A percentile compares a stretch with the other conserved stretches of the same genome.
Evolutionary conservation across 2,888 invertebrate genomes (phyloP).

Genomic region (Tachystola acroxantha): DNA sequence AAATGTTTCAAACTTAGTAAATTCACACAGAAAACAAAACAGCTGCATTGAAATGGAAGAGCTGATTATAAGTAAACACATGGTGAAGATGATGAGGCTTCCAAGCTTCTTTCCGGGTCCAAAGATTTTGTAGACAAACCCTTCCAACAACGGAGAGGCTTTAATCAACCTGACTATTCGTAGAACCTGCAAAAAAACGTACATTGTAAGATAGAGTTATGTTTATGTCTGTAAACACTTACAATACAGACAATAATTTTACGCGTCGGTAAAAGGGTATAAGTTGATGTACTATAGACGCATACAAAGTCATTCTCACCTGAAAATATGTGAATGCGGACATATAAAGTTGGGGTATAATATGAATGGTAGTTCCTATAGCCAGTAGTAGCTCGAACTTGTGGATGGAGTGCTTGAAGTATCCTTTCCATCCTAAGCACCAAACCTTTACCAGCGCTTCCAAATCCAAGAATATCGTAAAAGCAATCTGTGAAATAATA

Average conservation of each 20-base stretch:
- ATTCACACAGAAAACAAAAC: conserved; percentile 96
- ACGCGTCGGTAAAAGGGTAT: too few species aligned
- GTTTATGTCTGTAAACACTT: too few species aligned
- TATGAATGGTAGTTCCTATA: conserved; percentile 95
- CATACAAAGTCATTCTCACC: too few species aligned
- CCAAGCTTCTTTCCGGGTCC: conserved; percentile 99
- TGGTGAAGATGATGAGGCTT: conserved; percentile 99
- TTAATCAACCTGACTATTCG: conserved; percentile 97
- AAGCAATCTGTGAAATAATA: conserved; percentile 83
- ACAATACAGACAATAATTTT: too few species aligned
- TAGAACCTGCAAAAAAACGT: conserved; percentile 87
- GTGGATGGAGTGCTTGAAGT: conserved; percentile 97
- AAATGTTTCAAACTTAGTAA: conserved; percentile 98
- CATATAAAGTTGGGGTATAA: conserved; percentile 94
- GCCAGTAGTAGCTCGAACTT: conserved; percentile 97
- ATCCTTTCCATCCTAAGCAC: conserved; percentile 97
- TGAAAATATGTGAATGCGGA: conserved; percentile 98
- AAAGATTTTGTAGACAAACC: conserved; percentile 97
- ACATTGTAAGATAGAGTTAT: too few species aligned
- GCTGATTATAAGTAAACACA: conserved; percentile 98
- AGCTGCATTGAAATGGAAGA: conserved; percentile 99
- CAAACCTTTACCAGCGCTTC: conserved; percentile 98
- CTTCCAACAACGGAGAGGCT: conserved; percentile 98
- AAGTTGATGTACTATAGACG: too few species aligned
- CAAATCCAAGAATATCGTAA: conserved; percentile 95